A percentile compares a stretch with the other conserved stretches of the same genome.
Conservation (phyloP, 2,797 vertebrate genomes). For the Acrocephalus scirpaceus region DNA sequence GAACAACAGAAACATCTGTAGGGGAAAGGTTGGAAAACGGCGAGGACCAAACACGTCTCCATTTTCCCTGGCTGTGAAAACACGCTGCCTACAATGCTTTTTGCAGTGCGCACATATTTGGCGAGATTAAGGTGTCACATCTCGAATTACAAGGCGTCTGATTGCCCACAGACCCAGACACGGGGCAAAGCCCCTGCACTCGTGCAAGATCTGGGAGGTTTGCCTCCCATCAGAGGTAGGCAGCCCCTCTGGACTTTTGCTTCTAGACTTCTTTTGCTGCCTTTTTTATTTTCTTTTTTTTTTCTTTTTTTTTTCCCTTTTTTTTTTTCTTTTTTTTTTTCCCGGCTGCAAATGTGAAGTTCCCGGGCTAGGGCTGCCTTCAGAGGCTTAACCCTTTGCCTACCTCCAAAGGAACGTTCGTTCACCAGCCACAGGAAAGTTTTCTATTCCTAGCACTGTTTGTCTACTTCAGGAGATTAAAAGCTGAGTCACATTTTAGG, state of each 20-base stretch:
- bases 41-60: background rate
- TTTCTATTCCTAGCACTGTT: slow-evolving; percentile 14
- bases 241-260: background rate
- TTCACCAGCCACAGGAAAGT: background rate
- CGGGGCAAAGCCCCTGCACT: slow-evolving; percentile 18
- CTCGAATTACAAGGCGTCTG: slow-evolving; percentile 75
- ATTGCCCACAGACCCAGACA: slow-evolving; percentile 67
- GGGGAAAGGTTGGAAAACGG: background rate
- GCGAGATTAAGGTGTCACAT: slow-evolving; percentile 78
- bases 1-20: background rate
- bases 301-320: background rate
- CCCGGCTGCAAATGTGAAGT: slow-evolving; percentile 30
- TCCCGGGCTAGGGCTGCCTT: slow-evolving; percentile 38
- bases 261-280: background rate
- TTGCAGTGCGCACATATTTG: slow-evolving; percentile 66
- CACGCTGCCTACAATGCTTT: background rate
- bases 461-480: slow-evolving; percentile 9
- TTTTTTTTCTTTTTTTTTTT: background rate
- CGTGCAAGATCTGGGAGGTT: background rate
- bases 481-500: slow-evolving; percentile 25
- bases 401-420: background rate
- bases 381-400: slow-evolving; percentile 74
- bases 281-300: background rate
- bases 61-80: slow-evolving; percentile 21
- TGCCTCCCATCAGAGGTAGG: background rate